Evolutionary conservation across 2,797 vertebrate species (phyloP), one percentile per base, ranked within the genome.

Genomic region (Chaunax sp.): DNA sequence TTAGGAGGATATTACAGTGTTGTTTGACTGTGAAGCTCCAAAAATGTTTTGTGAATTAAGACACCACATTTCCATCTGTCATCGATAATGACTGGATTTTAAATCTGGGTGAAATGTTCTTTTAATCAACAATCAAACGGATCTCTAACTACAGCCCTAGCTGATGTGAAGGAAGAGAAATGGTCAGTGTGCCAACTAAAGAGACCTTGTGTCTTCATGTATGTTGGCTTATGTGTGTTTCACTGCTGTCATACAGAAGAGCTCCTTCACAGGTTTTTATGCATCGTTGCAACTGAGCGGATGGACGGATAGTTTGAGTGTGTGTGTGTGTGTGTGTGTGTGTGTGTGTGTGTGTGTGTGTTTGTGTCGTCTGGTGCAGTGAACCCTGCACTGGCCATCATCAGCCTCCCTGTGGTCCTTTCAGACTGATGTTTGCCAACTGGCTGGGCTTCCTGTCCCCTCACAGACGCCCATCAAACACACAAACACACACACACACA

Each of bases 371-470:
- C 61, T 55, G 62, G 52, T 72, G 63, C 67, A 88, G 56, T 64
- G 76, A 82, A 44, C 64, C 65, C 47, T 81, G 50, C 69, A 46
- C 60, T 75, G 72, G 67, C 74, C 69, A 55, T 81, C 83, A 72
- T 81, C 81, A 56, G 69, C 78, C 72, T 75, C 84, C 85, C 72
- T 79, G 77, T 71, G 78, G 25, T 83, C 67, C 80, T 87, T 90
- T 91, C 87, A 92, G 51, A 75, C 67, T 55, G 44, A 67, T 90
- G 86, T 90, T 92, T 89, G 87, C 86, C 88, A 86, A 84, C 72
- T 82, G 85, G 78, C 83, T 15, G 9, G 8, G 69, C 71, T 90
- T 92, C 88, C 89, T 89, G 87, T 74, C 60, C 70, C 85, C 69
- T 74, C 26, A 22, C 53, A 82, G 76, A 54, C 76, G 70, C 64